Evolutionary conservation across 2,113 vertebrate genomes (phyloP), one percentile per base, ranked within the genome.

Genomic region (Puffinus mauretanicus): DNA sequence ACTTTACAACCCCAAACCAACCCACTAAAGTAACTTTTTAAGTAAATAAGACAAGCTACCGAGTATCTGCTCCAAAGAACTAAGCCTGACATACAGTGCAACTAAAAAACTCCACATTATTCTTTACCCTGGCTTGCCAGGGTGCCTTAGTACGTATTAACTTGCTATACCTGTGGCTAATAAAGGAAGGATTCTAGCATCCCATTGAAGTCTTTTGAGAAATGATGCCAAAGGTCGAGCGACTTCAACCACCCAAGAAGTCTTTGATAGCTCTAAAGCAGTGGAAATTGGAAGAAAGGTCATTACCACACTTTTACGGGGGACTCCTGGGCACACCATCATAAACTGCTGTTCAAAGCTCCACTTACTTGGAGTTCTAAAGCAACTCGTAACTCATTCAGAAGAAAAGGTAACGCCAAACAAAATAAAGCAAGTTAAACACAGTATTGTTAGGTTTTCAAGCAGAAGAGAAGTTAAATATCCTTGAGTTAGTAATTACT

Each of bases 391-490:
- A 87, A 78, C 30, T 84, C 44, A 32, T 42, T 71, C 3, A 4
- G 49, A 89, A 82, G 44, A 67, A 86, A 83, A 81, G 52, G 90
- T 73, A 84, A 87, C 44, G 82, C 40, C 93, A 96, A 96, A 80
- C 46, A 95, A 94, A 95, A 92, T 36, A 91, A 55, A 91, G 62
- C 25, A 84, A 84, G 20, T 73, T 52, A 90, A 87, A 81, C 7
- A 36, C 1, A 2, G 27, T 20, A 88, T 54, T 77, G 76, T 71
- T 71, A 44, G 10, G 8, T 78, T 86, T 93, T 73, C 52, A 86
- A 87, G 52, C 44, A 85, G 54, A 87, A 85, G 13, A 78, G 27
- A 93, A 47, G 34, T 62, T 66, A 47, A 93, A 73, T 38, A 90
- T 52, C 36, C 42, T 73, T 72, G 19, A 73, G 44, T 34, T 47